These are phyloP conservation scores for Trissolcus brochymenae DNA, from an alignment of 2,888 invertebrate genomes.

Conservation along the genomic window DNA sequence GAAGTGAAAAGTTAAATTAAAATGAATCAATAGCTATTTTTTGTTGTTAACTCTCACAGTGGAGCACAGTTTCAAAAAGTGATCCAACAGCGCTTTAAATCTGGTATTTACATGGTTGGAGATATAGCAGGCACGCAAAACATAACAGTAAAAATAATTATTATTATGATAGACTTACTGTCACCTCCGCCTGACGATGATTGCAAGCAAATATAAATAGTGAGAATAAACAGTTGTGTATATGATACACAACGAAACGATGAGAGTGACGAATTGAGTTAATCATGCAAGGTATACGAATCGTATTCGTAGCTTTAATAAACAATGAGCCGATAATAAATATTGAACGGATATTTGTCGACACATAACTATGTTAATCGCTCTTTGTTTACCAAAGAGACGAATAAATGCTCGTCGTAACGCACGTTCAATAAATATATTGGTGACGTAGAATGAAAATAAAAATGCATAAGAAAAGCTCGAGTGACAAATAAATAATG, in stretches of 20 bases:
- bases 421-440: conserved; percentile 41
- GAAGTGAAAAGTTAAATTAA: too few relatives aligned
- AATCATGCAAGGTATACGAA: conserved; percentile 45
- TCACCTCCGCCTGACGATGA: conserved; percentile 72
- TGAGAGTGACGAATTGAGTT: conserved; percentile 49
- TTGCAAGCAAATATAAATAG: conserved; percentile 70
- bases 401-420: conserved; percentile 26
- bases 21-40: neutral
- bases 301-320: conserved; percentile 49
- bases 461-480: neutral
- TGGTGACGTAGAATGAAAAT: conserved; percentile 14
- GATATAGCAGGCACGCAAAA: conserved; percentile 46
- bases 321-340: conserved; percentile 42
- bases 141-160: conserved; percentile 55
- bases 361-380: conserved; percentile 44
- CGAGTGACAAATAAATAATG: too few relatives aligned
- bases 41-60: neutral
- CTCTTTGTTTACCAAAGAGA: conserved; percentile 37
- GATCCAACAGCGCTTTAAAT: conserved; percentile 31
- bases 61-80: conserved; percentile 11
- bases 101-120: conserved; percentile 36
- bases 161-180: conserved; percentile 69
- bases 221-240: conserved; percentile 65
- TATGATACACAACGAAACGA: conserved; percentile 56
- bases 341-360: conserved; percentile 45